phyloP scores from a whole-genome alignment of 2,113 vertebrate genomes.

The Potamarius usumacintae region DNA sequence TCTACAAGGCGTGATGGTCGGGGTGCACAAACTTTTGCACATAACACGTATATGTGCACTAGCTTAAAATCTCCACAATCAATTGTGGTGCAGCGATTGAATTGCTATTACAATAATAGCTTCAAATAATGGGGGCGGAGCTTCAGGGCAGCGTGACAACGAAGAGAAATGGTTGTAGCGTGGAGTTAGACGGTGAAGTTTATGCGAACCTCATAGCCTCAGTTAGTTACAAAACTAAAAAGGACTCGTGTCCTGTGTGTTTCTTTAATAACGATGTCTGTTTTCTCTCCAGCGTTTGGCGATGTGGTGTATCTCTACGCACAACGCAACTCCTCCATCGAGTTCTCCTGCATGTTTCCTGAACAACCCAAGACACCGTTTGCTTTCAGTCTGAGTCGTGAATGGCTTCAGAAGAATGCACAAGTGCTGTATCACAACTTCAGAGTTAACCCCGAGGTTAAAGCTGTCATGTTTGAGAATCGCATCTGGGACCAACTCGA shows the following conservation, averaged over 20 bases:
- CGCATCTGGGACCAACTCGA: slow-evolving; percentile 54
- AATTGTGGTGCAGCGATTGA: neutral
- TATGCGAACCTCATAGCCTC: neutral
- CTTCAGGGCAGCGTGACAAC: neutral
- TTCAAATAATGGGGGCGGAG: neutral
- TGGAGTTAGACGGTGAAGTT: neutral
- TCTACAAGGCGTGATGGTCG: neutral
- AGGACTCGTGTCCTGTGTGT: neutral
- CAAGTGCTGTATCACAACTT: slow-evolving; percentile 55
- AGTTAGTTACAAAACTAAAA: neutral
- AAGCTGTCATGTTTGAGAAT: rapidly evolving
- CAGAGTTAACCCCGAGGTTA: rapidly evolving
- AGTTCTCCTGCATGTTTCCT: slow-evolving; percentile 51
- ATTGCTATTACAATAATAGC: neutral
- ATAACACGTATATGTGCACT: neutral
- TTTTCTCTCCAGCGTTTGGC: slow-evolving; percentile 44
- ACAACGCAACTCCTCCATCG: slow-evolving; percentile 54
- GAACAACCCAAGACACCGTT: neutral
- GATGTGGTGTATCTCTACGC: slow-evolving; percentile 56
- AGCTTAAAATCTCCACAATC: neutral
- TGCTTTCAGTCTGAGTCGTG: slow-evolving; percentile 61
- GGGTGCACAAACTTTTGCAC: neutral
- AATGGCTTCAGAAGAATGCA: slow-evolving; percentile 21
- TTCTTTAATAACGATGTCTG: neutral
- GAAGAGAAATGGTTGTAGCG: too few relatives aligned